Evolutionary conservation across 2,113 vertebrate species (phyloP).

Genomic region (Gnathonemus longibarbis): DNA sequence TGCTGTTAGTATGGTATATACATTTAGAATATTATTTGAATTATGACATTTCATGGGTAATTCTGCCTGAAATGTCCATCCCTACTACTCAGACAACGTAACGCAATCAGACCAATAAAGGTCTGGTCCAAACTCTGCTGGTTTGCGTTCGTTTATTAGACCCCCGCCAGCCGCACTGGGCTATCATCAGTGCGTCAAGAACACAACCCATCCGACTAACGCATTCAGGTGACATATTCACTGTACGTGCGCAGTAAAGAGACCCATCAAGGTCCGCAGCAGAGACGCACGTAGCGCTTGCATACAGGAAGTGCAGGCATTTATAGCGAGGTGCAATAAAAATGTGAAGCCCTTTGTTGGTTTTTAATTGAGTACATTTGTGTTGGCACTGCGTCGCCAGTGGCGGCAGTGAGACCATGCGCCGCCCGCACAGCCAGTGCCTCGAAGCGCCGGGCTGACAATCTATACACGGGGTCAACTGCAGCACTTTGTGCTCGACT

Average conservation of each 20-base stretch:
- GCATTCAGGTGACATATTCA: background rate
- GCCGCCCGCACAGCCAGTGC: background rate
- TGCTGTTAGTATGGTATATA: background rate
- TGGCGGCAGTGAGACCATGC: background rate
- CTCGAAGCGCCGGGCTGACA: background rate
- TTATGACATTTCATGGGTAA: background rate
- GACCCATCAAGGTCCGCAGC: background rate
- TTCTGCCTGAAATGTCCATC: background rate
- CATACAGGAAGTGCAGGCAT: background rate
- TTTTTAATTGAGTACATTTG: background rate
- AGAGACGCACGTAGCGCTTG: background rate
- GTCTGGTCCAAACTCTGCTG: background rate
- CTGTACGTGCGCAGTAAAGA: background rate
- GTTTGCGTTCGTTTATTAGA: background rate
- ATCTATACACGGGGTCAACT: slow-evolving; percentile 7
- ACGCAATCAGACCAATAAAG: background rate
- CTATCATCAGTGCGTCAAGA: background rate
- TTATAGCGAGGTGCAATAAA: background rate
- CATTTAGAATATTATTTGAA: background rate
- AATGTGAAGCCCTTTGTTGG: background rate
- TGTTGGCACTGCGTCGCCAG: background rate
- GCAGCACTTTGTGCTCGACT: background rate
- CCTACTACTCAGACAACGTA: background rate
- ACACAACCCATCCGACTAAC: background rate
- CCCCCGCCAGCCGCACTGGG: background rate